Evolutionary conservation across 1,140 invertebrate genomes (phyloP), one percentile per base, ranked within the genome.

Genomic region (Ostrea denselamellosa): DNA sequence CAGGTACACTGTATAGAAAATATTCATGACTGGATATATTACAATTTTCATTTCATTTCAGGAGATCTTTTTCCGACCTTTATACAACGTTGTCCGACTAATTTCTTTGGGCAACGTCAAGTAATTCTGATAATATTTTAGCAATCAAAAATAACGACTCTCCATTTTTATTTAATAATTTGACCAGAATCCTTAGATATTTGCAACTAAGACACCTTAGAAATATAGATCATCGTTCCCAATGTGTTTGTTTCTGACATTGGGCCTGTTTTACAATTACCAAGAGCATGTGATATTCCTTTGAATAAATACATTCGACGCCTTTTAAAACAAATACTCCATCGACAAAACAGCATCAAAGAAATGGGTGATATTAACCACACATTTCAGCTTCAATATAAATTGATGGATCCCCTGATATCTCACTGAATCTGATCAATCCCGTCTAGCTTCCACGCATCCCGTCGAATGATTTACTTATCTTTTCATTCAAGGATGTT

Each of bases 151-250:
- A 56, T 9, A 17, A 58, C 14, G 56, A 58, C 19, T 58, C 56
- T 19, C 56, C 14, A 56, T 14, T 4, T 56, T 56, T 56, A 56
- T 56, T 17, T 56, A 56, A 56, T 56, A 19, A 19, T 58, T 58
- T 58, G 56, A 19, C 56, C 56, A 19, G 19, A 58, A 58, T 58
- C 9, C 56, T 58, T 58, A 5, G 19, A 58, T 58, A 17, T 19
- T 19, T 19, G 14, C 5, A 19, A 7, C 91, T 91, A 14, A 89
- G 92, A 92, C 93, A 86, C 52, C 85, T 28, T 81, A 71, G 25
- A 71, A 71, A 71, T 71, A 71, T 71, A 71, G 68, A 71, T 71
- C 68, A 71, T 22, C 68, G 22, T 71, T 25, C 68, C 68, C 8
- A 5, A 25, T 25, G 28, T 71, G 28, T 71, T 71, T 71, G 68